These are phyloP conservation scores for Zeuzera pyrina DNA, from an alignment of 2,888 invertebrate species.

Conservation along the genomic window DNA sequence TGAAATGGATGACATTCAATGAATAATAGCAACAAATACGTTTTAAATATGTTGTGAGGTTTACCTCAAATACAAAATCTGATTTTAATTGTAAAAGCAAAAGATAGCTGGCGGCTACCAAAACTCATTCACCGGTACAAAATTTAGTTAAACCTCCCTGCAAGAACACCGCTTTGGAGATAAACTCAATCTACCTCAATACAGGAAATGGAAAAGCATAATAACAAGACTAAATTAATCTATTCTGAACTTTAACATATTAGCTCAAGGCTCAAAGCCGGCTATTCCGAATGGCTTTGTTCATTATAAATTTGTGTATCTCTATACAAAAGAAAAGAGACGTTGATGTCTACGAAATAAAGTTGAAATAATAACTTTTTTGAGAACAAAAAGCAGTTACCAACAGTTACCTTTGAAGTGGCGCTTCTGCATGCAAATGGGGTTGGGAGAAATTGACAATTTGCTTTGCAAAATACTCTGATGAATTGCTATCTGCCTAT, in stretches of 20 bases:
- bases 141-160: conserved; percentile 60
- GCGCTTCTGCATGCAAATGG: conserved; percentile 71
- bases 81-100: conserved; percentile 14
- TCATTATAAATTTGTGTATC: background rate
- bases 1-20: no score
- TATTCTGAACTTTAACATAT: no score
- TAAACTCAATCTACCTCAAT: conserved; percentile 44
- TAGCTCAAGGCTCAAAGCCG: no score
- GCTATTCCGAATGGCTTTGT: background rate
- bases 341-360: background rate
- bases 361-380: no score
- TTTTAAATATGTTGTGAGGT: no score
- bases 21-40: no score
- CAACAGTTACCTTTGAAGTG: conserved; percentile 65
- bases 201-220: no score
- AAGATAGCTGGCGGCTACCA: conserved; percentile 68
- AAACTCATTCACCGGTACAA: conserved; percentile 70
- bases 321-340: background rate
- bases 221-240: no score
- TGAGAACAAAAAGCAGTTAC: conserved; percentile 38
- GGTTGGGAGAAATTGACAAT: conserved; percentile 44
- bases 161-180: conserved; percentile 39
- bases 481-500: no score
- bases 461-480: conserved; percentile 25
- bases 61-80: no score